Evolutionary conservation across 2,797 vertebrate species (phyloP), one percentile per base, ranked within the genome.

Genomic region (Pelobates cultripes): DNA sequence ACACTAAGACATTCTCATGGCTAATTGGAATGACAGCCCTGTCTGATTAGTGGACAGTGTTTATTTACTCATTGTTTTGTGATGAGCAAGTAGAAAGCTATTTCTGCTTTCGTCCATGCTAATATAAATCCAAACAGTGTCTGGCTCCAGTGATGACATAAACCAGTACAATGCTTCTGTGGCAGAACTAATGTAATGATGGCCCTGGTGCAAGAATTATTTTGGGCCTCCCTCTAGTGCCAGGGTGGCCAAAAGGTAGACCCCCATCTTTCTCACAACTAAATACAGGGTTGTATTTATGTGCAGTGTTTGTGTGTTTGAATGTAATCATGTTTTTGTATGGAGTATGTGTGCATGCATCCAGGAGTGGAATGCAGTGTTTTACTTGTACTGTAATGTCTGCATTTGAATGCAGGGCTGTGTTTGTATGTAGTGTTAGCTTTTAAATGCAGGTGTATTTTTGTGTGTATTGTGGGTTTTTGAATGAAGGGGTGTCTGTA

Each of bases 11-110:
- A 89, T 89, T 88, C 84, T 89, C 85, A 73, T 87, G 92, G 89
- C 91, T 95, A 94, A 96, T 95, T 94, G 94, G 91, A 92, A 93
- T 96, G 95, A 96, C 96, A 96, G 94, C 90, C 91, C 90, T 92
- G 91, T 91, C 90, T 86, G 89, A 79, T 88, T 91, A 90, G 90
- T 91, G 89, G 89, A 43, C 82, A 86, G 85, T 94, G 93, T 95
- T 95, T 96, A 95, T 96, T 95, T 95, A 95, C 91, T 96, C 94
- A 95, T 96, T 96, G 94, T 96, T 92, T 90, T 86, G 76, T 80
- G 86, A 93, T 94, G 95, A 96, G 90, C 94, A 91, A 93, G 88
- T 87, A 94, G 93, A 96, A 96, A 95, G 95, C 94, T 94, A 92
- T 91, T 91, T 88, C 87, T 92, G 90, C 90, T 89, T 83, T 68